Conservation (phyloP, 2,797 vertebrate genomes). For the Ctenopoma multispine region DNA sequence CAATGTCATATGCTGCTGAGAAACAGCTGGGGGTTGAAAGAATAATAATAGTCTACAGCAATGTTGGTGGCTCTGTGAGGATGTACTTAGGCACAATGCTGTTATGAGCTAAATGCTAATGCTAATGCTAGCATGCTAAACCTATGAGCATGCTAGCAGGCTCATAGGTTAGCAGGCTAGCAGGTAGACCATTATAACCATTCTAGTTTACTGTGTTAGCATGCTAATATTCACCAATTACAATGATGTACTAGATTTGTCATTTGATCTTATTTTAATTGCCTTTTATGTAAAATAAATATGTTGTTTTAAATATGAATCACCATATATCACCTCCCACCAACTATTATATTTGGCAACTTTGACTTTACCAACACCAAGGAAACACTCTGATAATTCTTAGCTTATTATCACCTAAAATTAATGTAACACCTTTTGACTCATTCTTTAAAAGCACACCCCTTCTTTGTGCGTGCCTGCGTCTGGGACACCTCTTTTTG, state of each 20-base stretch:
- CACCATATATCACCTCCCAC: too few species aligned
- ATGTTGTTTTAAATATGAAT: too few species aligned
- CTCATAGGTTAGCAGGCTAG: background rate
- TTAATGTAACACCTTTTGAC: too few species aligned
- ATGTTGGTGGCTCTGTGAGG: background rate
- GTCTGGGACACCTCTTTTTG: too few species aligned
- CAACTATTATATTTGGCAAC: too few species aligned
- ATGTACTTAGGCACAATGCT: background rate
- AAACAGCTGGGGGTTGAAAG: background rate
- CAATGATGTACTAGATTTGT: background rate
- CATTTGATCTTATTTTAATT: background rate
- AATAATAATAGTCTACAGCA: background rate
- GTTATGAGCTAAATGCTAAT: background rate
- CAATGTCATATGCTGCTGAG: conserved; percentile 5
- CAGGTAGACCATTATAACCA: background rate
- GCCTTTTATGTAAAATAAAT: too few species aligned
- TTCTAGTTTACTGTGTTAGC: background rate
- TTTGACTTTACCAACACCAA: too few species aligned
- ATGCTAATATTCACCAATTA: background rate
- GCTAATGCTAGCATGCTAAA: background rate
- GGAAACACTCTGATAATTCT: too few species aligned
- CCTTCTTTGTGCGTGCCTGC: too few species aligned
- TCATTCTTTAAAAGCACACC: too few species aligned
- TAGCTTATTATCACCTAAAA: too few species aligned
- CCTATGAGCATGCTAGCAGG: too few species aligned